A percentile compares a stretch with the other conserved stretches of the same genome.
These are phyloP conservation scores for Cyanoderma ruficeps DNA, from an alignment of 2,113 vertebrate species.

Conservation along the genomic window DNA sequence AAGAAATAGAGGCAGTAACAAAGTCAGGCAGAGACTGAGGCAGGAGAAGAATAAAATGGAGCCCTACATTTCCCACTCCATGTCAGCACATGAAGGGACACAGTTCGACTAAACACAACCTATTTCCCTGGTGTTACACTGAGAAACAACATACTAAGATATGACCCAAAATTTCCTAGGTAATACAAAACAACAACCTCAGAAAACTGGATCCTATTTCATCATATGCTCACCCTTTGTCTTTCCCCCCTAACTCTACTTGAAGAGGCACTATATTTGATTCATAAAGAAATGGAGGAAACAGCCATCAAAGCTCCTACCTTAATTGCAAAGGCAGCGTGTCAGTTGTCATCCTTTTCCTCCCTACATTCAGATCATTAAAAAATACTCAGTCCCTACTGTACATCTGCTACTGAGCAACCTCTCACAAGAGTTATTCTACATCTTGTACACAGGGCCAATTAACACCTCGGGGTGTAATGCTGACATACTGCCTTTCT, in stretches of 20 bases:
- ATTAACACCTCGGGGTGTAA: not conserved
- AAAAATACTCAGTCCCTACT: not conserved
- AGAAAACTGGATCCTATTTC: not conserved
- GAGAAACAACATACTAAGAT: not conserved
- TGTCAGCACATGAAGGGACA: not conserved
- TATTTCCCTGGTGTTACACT: not conserved
- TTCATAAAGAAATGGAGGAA: not conserved
- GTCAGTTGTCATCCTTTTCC: not conserved
- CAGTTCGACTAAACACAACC: not conserved
- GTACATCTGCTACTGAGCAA: not conserved
- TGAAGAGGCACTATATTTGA: not conserved
- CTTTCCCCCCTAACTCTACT: not conserved
- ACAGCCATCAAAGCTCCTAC: not conserved
- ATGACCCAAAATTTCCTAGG: not conserved
- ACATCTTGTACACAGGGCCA: not conserved
- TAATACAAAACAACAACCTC: not conserved
- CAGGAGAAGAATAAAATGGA: not conserved
- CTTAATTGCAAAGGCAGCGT: not conserved
- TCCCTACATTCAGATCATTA: not conserved
- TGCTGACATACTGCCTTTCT: not conserved
- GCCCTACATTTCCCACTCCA: not conserved
- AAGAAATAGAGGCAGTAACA: not conserved
- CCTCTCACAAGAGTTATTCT: not conserved
- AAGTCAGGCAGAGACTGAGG: not conserved
- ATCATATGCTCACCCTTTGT: fast-evolving